Evolutionary conservation across 2,797 vertebrate genomes (phyloP).

Genomic region (Leuciscus waleckii): DNA sequence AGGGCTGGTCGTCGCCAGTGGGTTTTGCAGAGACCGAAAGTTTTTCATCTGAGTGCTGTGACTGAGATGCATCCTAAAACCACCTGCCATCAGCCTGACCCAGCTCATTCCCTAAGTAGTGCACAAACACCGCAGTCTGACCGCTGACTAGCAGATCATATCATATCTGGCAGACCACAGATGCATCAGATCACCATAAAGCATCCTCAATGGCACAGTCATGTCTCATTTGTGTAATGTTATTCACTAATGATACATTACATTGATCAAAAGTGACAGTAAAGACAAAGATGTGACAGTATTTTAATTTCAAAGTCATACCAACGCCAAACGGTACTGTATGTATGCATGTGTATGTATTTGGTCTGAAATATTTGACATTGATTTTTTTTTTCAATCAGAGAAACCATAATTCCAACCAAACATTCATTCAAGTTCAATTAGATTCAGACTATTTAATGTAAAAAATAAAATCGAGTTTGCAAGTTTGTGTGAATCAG

Average conservation of each 20-base stretch:
- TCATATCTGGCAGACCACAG: constrained; percentile 50
- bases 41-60: constrained; percentile 55
- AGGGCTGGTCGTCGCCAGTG: neutral
- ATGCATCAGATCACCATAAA: neutral
- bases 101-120: constrained; percentile 62
- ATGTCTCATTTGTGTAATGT: no score
- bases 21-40: neutral
- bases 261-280: no score
- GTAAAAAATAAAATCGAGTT: neutral
- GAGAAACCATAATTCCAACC: neutral
- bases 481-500: neutral
- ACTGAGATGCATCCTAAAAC: constrained; percentile 72
- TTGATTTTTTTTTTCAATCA: no score
- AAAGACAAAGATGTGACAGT: no score
- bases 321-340: no score
- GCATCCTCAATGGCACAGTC: neutral
- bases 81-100: constrained; percentile 69
- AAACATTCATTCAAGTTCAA: neutral
- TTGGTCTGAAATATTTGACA: no score
- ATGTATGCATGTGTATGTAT: no score
- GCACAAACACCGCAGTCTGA: constrained; percentile 50
- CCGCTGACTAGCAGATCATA: constrained; percentile 53
- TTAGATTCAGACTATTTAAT: neutral
- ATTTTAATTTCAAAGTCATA: no score
- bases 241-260: no score